Percentiles rank a stretch among this genome's conserved stretches.
These are phyloP conservation scores for Symphodus melops DNA, from an alignment of 2,113 vertebrate genomes.

Conservation along the genomic window DNA sequence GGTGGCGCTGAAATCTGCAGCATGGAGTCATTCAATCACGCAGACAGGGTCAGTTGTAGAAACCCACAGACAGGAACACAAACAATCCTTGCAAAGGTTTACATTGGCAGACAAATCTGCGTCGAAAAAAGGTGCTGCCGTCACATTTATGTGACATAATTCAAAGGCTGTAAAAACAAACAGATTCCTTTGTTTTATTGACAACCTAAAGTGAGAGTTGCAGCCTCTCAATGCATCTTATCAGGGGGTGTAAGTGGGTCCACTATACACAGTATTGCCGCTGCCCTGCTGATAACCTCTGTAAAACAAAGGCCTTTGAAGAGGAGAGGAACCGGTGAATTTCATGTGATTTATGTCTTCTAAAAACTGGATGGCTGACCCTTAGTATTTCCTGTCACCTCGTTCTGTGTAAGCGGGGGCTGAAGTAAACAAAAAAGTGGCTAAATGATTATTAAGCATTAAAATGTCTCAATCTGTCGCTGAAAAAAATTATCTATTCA, in stretches of 20 bases:
- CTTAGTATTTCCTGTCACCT: conserved; percentile 73
- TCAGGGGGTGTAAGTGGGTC: conserved; percentile 68
- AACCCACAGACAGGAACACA: conserved; percentile 75
- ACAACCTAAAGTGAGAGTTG: conserved; percentile 56
- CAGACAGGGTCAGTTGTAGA: conserved; percentile 69
- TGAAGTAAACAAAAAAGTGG: not conserved
- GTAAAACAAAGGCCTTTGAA: conserved; percentile 81
- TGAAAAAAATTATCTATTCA: not conserved
- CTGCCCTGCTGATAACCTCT: conserved; percentile 80
- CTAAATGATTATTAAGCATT: not conserved
- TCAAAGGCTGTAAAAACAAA: conserved; percentile 67
- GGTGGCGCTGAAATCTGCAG: conserved; percentile 57
- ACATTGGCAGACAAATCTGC: conserved; percentile 54
- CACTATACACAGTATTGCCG: conserved; percentile 77
- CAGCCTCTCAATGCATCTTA: conserved; percentile 62
- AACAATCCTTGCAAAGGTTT: conserved; percentile 65
- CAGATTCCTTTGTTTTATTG: conserved; percentile 60
- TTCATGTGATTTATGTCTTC: conserved; percentile 76
- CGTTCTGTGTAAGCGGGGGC: conserved; percentile 18
- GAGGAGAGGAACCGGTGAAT: conserved; percentile 68
- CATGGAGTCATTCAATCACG: conserved; percentile 64
- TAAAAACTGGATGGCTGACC: conserved; percentile 71
- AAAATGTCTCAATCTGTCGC: not conserved
- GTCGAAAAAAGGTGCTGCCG: conserved; percentile 37
- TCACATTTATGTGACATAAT: conserved; percentile 61